Evolutionary conservation across 2,797 vertebrate species (phyloP).

Genomic region (Philypnodon macrostomus): DNA sequence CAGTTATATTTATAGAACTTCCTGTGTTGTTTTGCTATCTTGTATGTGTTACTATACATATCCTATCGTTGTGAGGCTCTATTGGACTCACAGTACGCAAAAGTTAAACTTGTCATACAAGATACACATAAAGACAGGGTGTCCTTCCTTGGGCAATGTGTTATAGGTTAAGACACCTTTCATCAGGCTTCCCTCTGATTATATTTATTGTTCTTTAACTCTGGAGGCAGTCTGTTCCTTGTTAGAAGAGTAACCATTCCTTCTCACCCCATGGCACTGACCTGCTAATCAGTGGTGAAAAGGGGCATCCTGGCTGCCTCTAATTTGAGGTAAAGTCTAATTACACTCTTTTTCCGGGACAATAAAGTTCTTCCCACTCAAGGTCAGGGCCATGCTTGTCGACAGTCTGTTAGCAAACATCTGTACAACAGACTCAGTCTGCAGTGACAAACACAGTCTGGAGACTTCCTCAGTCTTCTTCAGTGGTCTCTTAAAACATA

Average conservation of each 20-base stretch:
- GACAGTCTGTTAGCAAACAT: constrained; percentile 85
- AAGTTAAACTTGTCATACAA: too few species aligned
- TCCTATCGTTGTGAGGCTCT: not conserved
- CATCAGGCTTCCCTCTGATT: constrained; percentile 47
- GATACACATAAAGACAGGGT: not conserved
- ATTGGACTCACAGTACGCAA: too few species aligned
- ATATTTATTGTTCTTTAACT: constrained; percentile 64
- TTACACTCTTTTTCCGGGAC: constrained; percentile 83
- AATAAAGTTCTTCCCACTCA: constrained; percentile 83
- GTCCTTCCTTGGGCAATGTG: constrained; percentile 25
- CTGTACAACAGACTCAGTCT: constrained; percentile 85
- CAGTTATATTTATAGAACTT: constrained; percentile 13
- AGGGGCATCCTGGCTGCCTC: constrained; percentile 70
- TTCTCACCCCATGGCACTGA: constrained; percentile 60
- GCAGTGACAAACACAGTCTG: constrained; percentile 76
- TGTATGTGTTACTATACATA: constrained; percentile 5
- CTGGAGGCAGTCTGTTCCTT: constrained; percentile 28
- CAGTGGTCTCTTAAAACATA: constrained; percentile 9
- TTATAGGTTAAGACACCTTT: constrained; percentile 28
- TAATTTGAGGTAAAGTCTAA: constrained; percentile 81
- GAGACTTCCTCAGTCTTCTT: constrained; percentile 42
- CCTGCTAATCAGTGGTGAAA: constrained; percentile 71
- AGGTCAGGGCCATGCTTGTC: constrained; percentile 80
- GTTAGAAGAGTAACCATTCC: constrained; percentile 39
- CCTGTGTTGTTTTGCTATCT: constrained; percentile 8